Base-by-base conservation (phyloP, 2,113 vertebrate species). In the Neodontobutis hainanensis region DNA sequence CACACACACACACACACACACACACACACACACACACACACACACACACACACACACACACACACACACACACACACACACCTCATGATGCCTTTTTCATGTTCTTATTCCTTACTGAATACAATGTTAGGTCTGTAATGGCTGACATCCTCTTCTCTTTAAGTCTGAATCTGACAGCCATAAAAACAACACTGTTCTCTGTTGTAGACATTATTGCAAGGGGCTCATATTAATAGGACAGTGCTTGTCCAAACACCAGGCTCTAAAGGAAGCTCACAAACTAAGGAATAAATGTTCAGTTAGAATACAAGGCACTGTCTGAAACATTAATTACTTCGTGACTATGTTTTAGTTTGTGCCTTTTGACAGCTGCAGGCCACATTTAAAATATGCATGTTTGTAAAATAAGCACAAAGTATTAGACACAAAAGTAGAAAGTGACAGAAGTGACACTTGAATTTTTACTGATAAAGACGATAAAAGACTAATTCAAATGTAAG, bases 121-220 rank as follows among this genome's bases (percentile, higher is more conserved):
- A 19, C 51, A n/a, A 19, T 61, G 72, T 72, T 47, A 65, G 50
- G 57, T 46, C 27, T 49, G 16, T 68, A 59, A 51, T 8, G 11
- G 49, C n/a, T 68, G 69, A 55, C 47, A 55, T 16, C 40, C 48
- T 61, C 67, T 66, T 73, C 48, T 61, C 67, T 66, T 73, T 19
- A 73, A 70, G 36, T 34, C 38, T 36, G 60, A 69, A 47, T 27
- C 32, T 68, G 71, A 70, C 56, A 70, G 61, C 6, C 62, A 27
- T 27, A 36, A 80, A 83, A 73, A 53, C 52, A 80, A 74, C 32
- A 68, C 72, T 49, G 68, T 27, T 35, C 57, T 69, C 71, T 43
- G 35, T 38, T 70, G 45, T 32, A 63, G 35, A 79, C 52, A 72
- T 75, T 34, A 68, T 67, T 40, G 69, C 34, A 5, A 36, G 12